Percentiles rank a stretch among this genome's conserved stretches.
These are phyloP conservation scores for Dendropsophus ebraccatus DNA, from an alignment of 2,113 vertebrate species.

Conservation along the genomic window DNA sequence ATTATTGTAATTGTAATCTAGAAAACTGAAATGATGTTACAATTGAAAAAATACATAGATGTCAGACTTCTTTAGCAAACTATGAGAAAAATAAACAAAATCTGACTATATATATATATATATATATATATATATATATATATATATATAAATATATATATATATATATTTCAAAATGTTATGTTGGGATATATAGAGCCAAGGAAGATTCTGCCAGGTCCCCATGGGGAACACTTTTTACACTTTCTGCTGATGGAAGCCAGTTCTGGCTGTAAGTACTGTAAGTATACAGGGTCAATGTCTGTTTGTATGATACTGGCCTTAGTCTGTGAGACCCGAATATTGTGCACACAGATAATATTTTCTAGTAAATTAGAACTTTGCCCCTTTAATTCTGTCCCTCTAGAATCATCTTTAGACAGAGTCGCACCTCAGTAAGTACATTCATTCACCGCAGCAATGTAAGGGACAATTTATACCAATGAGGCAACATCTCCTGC, in stretches of 20 bases:
- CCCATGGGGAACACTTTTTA: too few relatives aligned
- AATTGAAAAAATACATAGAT: too few relatives aligned
- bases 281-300: neutral
- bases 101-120: too few relatives aligned
- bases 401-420: neutral
- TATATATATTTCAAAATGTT: too few relatives aligned
- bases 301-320: neutral
- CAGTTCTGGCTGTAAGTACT: neutral
- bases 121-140: too few relatives aligned
- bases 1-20: neutral
- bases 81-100: too few relatives aligned
- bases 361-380: neutral
- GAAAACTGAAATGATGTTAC: too few relatives aligned
- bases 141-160: too few relatives aligned
- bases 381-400: neutral
- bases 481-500: neutral
- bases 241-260: neutral
- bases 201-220: neutral
- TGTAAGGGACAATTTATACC: constrained; percentile 11
- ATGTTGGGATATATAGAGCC: too few relatives aligned
- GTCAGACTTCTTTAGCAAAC: too few relatives aligned
- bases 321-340: neutral
- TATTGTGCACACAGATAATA: neutral
- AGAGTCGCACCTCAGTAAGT: neutral
- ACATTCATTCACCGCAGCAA: neutral